Evolutionary conservation across 2,113 vertebrate species (phyloP).

Genomic region (Zosterops japonicus): DNA sequence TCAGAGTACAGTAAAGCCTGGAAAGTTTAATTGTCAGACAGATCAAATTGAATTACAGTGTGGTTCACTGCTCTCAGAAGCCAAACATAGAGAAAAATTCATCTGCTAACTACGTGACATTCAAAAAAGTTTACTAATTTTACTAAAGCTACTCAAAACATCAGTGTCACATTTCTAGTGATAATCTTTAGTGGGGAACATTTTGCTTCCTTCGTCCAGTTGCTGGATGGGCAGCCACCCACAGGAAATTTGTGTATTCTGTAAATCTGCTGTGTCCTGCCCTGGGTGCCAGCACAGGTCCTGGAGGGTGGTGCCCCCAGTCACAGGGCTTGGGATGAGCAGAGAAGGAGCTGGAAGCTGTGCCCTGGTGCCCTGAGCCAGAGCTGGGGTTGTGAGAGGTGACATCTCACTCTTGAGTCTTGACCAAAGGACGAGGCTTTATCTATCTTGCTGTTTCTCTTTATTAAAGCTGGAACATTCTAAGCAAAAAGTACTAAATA

Average conservation of each 20-base stretch:
- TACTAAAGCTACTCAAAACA: neutral
- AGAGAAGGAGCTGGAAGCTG: neutral
- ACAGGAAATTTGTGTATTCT: neutral
- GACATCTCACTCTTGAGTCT: neutral
- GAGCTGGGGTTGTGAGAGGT: neutral
- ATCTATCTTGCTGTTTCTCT: neutral
- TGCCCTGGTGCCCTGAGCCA: neutral
- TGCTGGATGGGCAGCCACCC: neutral
- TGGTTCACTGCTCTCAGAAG: neutral
- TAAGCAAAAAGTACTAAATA: neutral
- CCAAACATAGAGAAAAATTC: neutral
- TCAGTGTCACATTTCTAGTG: neutral
- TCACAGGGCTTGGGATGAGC: neutral
- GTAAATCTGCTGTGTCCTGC: neutral
- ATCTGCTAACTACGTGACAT: neutral
- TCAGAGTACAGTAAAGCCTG: neutral
- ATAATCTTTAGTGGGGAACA: neutral
- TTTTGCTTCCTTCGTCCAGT: neutral
- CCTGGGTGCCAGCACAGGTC: neutral
- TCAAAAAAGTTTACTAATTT: neutral
- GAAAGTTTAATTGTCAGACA: neutral
- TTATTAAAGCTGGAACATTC: constrained; percentile 8
- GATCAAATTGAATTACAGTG: neutral
- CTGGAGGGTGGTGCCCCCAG: neutral
- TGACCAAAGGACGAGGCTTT: neutral